Base-by-base conservation (phyloP, 2,888 invertebrate genomes). In the Plagodis pulveraria region DNA sequence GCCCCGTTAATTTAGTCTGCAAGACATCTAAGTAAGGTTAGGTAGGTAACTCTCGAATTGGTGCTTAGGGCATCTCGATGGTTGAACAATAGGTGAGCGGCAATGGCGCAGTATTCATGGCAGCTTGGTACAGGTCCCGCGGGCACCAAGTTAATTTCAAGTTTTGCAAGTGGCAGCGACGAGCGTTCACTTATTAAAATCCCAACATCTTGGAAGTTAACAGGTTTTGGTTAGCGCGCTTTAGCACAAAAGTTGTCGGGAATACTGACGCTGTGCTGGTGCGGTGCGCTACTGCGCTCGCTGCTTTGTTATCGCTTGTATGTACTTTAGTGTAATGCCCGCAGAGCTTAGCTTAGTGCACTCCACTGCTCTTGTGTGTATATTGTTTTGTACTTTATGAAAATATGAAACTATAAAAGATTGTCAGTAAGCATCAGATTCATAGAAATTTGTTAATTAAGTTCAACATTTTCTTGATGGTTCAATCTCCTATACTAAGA, bases 101-200 rank as follows among this genome's bases (percentile, higher is more conserved):
- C 61, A 62, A 65, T 65, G 67, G 64, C 69, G 63, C 64, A 58
- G 71, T 77, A 78, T 80, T 78, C 80, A 80, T 74, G 66, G 71
- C 69, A 66, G 62, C 67, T 63, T 68, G 40, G 56, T 45, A 56
- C 49, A 61, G 38, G 53, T 80, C 80, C 88, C 89, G 66, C 64
- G 89, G 85, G 90, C 65, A 64, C 76, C 74, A 83, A 89, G 87
- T 89, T 91, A 90, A 91, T 91, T 89, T 86, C 83, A 90, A 91
- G 87, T 91, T 91, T 81, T 81, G 78, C 77, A 71, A 84, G 80
- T 81, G 74, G 71, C 79, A 79, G 76, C 73, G 60, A 60, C 60
- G 60, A 61, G 56, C 78, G 67, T 75, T 85, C 80, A 84, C 78
- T 89, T 91, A 91, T 90, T 91, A 90, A 90, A 90, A 87, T 85